Percentiles rank a stretch among this genome's conserved stretches.
Conservation (phyloP, 2,113 vertebrate species). For the Alouatta palliata region DNA sequence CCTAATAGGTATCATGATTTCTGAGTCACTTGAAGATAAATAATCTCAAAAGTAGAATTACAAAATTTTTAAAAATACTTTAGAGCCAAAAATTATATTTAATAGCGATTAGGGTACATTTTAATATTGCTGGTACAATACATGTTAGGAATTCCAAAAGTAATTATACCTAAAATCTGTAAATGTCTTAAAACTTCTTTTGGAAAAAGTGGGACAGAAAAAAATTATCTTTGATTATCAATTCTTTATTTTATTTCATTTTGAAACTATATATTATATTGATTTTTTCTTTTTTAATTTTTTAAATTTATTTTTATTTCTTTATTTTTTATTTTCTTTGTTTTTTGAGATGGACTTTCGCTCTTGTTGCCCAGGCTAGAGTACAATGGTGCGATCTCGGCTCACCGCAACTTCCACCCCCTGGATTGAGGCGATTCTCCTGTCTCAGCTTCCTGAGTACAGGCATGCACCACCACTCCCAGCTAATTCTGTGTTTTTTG, state of each 20-base stretch:
- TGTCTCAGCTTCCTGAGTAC: too few species aligned
- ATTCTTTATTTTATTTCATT: neutral
- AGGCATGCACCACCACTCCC: too few species aligned
- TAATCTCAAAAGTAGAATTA: constrained; percentile 7
- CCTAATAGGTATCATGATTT: neutral
- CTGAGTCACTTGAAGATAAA: neutral
- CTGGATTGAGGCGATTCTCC: too few species aligned
- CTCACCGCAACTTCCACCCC: too few species aligned
- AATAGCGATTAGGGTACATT: neutral
- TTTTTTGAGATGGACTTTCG: too few species aligned
- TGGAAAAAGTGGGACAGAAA: neutral
- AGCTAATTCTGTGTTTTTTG: too few species aligned
- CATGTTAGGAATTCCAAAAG: neutral
- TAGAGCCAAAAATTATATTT: neutral
- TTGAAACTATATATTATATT: neutral
- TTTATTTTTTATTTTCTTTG: too few species aligned
- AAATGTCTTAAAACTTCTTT: constrained; percentile 21
- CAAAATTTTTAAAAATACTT: neutral
- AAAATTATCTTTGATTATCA: neutral
- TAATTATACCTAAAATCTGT: neutral
- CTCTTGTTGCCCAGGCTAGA: too few species aligned
- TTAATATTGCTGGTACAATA: neutral
- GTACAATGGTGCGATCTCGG: too few species aligned
- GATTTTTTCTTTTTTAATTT: neutral
- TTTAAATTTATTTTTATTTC: too few species aligned